Base-by-base conservation (phyloP, 2,888 invertebrate genomes). In the Diarsia brunnea region DNA sequence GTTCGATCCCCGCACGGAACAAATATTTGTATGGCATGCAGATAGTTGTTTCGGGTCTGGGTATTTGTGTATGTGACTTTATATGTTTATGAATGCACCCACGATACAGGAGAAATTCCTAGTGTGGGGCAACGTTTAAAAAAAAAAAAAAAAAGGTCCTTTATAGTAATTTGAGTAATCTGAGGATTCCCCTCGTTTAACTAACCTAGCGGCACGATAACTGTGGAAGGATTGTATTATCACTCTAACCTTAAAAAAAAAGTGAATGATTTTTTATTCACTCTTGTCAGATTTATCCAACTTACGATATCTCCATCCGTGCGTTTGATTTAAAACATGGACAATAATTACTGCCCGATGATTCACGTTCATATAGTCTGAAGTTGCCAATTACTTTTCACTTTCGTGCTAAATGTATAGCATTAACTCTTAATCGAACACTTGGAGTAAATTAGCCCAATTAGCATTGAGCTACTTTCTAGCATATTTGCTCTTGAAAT, bases 311-410 rank as follows among this genome's bases (percentile, higher is more conserved):
- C 14, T 70, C 14, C 0, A n/a, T 64, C 14, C 49, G 21, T 43
- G 45, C n/a, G 4, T 69, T 69, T 64, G 31, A 64, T 79, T 68
- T 47, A 31, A 72, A 69, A 47, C 72, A 63, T 75, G 61, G 63
- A 53, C 73, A 31, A 65, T 81, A 49, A 79, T 86, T 68, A 68
- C 43, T 31, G 16, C 47, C 14, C 3, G 66, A 60, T 75, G 63
- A 69, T 73, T 73, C 69, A 51, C 55, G 60, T 55, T 73, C 14
- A 73, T 65, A n/a, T 12, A n/a, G 45, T n/a, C 61, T 55, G 31
- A 27, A 55, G 55, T n/a, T 45, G 69, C 43, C 71, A 81, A 74
- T 87, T 84, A 86, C 64, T 61, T 75, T 74, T 79, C 78, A 80
- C 86, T 86, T 81, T 85, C 66, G 11, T 63, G 58, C 45, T 45